phyloP scores from a whole-genome alignment of 1,140 invertebrate species.

The Megalonaias nervosa region DNA sequence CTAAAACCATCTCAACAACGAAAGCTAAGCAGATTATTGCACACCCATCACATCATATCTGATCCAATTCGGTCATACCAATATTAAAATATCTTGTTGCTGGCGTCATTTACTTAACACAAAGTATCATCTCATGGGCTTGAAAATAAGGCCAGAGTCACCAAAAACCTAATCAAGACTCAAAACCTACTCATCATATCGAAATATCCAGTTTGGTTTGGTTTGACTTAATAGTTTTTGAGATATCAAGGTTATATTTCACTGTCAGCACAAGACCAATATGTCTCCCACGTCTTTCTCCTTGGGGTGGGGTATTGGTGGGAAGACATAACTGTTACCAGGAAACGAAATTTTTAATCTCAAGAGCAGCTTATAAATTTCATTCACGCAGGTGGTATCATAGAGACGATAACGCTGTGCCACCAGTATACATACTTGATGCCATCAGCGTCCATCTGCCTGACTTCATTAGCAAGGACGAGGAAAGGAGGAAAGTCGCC shows the following conservation, averaged over 20 bases:
- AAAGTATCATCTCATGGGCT: too few relatives aligned
- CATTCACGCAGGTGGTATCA: slow-evolving; percentile 79
- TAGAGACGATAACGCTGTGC: slow-evolving; percentile 78
- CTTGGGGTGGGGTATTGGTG: background rate
- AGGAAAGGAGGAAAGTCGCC: slow-evolving; percentile 25
- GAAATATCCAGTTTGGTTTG: too few relatives aligned
- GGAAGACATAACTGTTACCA: background rate
- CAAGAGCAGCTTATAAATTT: background rate
- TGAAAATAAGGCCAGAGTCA: too few relatives aligned
- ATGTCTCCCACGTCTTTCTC: background rate
- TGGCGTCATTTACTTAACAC: too few relatives aligned
- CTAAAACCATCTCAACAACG: too few relatives aligned
- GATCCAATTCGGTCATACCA: too few relatives aligned
- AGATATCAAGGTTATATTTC: background rate
- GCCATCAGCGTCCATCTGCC: slow-evolving; percentile 69
- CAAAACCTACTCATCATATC: too few relatives aligned
- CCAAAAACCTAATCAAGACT: too few relatives aligned
- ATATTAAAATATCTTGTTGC: too few relatives aligned
- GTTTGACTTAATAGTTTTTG: background rate
- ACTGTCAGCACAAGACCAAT: background rate
- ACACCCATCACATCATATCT: too few relatives aligned
- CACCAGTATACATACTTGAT: slow-evolving; percentile 82
- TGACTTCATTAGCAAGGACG: slow-evolving; percentile 41
- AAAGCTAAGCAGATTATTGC: too few relatives aligned
- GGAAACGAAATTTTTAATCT: background rate